phyloP scores from a whole-genome alignment of 92 coral and sea anemone genomes.

The Zoanthus sociatus region DNA sequence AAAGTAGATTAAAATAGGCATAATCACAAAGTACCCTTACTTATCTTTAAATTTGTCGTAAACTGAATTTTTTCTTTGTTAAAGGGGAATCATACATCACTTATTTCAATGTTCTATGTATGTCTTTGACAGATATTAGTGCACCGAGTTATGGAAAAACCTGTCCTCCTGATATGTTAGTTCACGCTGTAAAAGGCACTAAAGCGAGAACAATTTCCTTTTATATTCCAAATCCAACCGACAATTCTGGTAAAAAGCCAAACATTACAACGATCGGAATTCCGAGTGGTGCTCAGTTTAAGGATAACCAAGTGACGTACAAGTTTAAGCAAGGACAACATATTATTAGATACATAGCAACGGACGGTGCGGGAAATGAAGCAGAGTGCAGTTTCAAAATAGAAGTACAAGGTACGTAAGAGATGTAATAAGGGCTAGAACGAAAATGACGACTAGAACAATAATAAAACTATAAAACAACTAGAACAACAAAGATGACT shows the following conservation, averaged over 20 bases:
- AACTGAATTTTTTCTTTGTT: too few species aligned
- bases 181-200: slow-evolving; percentile 33
- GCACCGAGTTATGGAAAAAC: slow-evolving; percentile 40
- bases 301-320: not conserved
- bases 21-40: too few species aligned
- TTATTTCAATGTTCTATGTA: not conserved
- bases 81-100: not conserved
- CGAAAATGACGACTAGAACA: too few species aligned
- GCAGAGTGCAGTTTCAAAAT: slow-evolving; percentile 62
- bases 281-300: slow-evolving; percentile 50
- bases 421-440: too few species aligned
- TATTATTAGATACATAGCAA: slow-evolving; percentile 57
- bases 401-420: slow-evolving; percentile 53
- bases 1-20: too few species aligned
- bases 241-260: slow-evolving; percentile 46
- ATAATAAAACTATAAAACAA: too few species aligned
- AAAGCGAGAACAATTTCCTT: slow-evolving; percentile 23
- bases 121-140: slow-evolving; percentile 32
- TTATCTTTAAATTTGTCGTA: too few species aligned
- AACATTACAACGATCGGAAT: slow-evolving; percentile 50
- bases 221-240: slow-evolving; percentile 37
- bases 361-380: slow-evolving; percentile 62
- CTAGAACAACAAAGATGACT: too few species aligned
- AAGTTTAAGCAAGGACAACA: slow-evolving; percentile 64
- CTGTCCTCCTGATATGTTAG: slow-evolving; percentile 38